phyloP scores from a whole-genome alignment of 2,113 vertebrate species.

The Periophthalmus modestus region DNA sequence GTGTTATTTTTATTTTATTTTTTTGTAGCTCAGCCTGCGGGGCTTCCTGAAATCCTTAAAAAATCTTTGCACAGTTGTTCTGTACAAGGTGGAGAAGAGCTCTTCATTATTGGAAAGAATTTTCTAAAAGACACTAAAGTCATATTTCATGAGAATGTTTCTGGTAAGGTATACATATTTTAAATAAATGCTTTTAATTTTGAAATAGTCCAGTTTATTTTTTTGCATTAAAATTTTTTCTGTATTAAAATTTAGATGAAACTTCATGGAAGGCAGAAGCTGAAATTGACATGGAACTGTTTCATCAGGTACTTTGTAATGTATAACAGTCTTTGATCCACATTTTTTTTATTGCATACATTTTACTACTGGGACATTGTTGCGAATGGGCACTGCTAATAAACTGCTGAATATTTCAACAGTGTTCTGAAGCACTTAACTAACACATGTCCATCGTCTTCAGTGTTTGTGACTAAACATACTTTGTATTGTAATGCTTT shows the following conservation, averaged over 20 bases:
- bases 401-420: slow-evolving; percentile 59
- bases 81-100: slow-evolving; percentile 91
- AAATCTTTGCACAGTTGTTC: slow-evolving; percentile 95
- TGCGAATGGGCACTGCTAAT: slow-evolving; percentile 57
- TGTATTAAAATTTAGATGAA: slow-evolving; percentile 82
- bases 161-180: slow-evolving; percentile 77
- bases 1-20: background rate
- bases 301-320: slow-evolving; percentile 90
- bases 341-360: slow-evolving; percentile 29
- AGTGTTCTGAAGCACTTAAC: slow-evolving; percentile 60
- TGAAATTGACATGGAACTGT: slow-evolving; percentile 98
- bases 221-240: slow-evolving; percentile 31
- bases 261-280: slow-evolving; percentile 96
- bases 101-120: slow-evolving; percentile 99
- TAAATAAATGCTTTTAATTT: background rate
- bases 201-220: background rate
- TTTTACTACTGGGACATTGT: slow-evolving; percentile 40
- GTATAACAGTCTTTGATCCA: slow-evolving; percentile 11
- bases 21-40: slow-evolving; percentile 91
- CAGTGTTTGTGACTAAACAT: background rate
- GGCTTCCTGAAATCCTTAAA: slow-evolving; percentile 96
- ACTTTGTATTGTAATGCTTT: background rate
- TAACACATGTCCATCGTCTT: background rate
- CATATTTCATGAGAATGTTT: slow-evolving; percentile 93
- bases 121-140: slow-evolving; percentile 99